phyloP scores from a whole-genome alignment of 2,888 invertebrate species.

The Eupelmus urozonus region DNA sequence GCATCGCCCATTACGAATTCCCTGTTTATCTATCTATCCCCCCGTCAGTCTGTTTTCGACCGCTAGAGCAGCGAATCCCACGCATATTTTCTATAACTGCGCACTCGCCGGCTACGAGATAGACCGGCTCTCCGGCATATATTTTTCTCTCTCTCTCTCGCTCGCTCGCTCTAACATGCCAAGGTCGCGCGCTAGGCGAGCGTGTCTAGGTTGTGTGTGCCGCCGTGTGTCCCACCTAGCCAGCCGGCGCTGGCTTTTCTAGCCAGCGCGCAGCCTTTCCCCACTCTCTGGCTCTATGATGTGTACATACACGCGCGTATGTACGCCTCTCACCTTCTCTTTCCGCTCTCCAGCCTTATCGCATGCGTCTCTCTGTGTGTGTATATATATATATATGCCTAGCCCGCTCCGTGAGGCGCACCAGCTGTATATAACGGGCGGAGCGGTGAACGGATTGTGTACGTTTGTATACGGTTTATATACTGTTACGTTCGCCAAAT shows the following conservation, averaged over 20 bases:
- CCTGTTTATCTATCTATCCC: not conserved
- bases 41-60: no score
- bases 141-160: not conserved
- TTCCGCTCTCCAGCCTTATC: slow-evolving; percentile 16
- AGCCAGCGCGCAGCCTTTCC: not conserved
- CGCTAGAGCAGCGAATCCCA: no score
- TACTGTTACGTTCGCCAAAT: no score
- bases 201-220: slow-evolving; percentile 52
- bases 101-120: not conserved
- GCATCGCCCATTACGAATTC: slow-evolving; percentile 8
- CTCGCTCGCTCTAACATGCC: slow-evolving; percentile 42
- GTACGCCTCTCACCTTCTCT: slow-evolving; percentile 24
- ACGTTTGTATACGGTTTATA: no score
- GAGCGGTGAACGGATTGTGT: no score
- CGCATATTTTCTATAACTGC: no score
- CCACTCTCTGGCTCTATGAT: not conserved
- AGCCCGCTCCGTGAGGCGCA: no score
- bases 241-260: not conserved
- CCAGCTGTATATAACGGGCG: no score
- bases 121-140: no score
- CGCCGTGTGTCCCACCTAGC: not conserved
- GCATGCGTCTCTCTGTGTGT: no score
- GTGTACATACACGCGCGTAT: not conserved
- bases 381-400: no score
- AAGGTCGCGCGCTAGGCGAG: slow-evolving; percentile 57